Conservation (phyloP, 1,140 invertebrate genomes). For the Laodelphax striatellus region DNA sequence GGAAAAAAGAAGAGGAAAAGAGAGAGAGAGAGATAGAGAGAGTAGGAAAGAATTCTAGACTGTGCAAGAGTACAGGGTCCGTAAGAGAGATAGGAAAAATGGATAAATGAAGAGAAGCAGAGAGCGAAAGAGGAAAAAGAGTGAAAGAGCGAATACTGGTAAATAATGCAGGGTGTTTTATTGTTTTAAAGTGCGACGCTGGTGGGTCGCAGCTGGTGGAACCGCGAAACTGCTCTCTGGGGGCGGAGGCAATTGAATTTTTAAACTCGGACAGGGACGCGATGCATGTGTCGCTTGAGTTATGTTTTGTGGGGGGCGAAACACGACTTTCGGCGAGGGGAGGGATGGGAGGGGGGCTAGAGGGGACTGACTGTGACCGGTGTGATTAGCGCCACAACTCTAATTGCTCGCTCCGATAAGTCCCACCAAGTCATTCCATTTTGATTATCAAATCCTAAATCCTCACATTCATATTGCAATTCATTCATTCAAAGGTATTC, state of each 20-base stretch:
- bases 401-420: background rate
- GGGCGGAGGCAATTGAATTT: background rate
- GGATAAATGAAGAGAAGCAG: too few relatives aligned
- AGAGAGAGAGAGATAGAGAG: too few relatives aligned
- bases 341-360: background rate
- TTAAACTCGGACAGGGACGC: background rate
- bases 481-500: too few relatives aligned
- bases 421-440: too few relatives aligned
- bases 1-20: too few relatives aligned
- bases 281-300: slow-evolving; percentile 1
- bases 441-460: too few relatives aligned
- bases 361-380: background rate
- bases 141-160: background rate
- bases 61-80: too few relatives aligned
- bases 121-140: background rate
- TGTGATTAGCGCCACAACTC: background rate
- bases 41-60: too few relatives aligned
- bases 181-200: background rate
- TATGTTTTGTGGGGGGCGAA: background rate
- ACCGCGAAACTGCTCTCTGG: background rate
- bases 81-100: too few relatives aligned
- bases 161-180: slow-evolving; percentile 4
- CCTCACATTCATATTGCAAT: too few relatives aligned
- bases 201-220: background rate
- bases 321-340: background rate